Evolutionary conservation across 2,888 invertebrate species (phyloP), one percentile per base, ranked within the genome.

Genomic region (Xanthia togata): DNA sequence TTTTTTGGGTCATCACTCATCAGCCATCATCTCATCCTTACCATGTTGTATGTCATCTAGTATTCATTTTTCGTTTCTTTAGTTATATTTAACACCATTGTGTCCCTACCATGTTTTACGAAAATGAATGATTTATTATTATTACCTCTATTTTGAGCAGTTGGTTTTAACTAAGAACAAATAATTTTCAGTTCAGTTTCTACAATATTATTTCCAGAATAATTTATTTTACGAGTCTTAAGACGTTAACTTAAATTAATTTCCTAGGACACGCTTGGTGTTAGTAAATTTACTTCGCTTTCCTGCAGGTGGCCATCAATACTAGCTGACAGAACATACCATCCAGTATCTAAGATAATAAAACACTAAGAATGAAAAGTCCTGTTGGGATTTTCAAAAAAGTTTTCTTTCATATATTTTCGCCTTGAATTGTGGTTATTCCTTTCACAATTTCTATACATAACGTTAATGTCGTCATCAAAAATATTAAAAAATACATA

Each of bases 181-280:
- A 67, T 50, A 31, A 20, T 12, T 70, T 63, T 20, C 23, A 20
- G 11, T 65, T 8, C 17, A 35, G n/a, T 65, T 31, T 20, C 47
- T 38, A 38, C 47, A 50, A 50, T 65, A 12, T 35, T 65, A 67
- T 50, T 65, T 65, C 20, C 23, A 17, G 20, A 38, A 3, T 20
- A n/a, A 65, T 55, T 69, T 55, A 68, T 44, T 55, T 69, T 31
- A 55, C 41, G 55, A 44, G 12, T 69, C 6, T 55, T 8, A 55
- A 41, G 41, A 31, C 41, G 20, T 35, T 31, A 57, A 69, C 17
- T 70, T 4, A 35, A 69, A 73, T 35, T 8, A 31, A 73, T 70
- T 73, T 57, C 31, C 44, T n/a, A 17, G 26, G 23, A 55, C 8
- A 31, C 11, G 17, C 41, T n/a, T 23, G 31, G 17, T 53, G 41